Percentiles rank a stretch among this genome's conserved stretches.
Evolutionary conservation across 2,113 vertebrate genomes (phyloP).

Genomic region (Cinclus mexicanus): DNA sequence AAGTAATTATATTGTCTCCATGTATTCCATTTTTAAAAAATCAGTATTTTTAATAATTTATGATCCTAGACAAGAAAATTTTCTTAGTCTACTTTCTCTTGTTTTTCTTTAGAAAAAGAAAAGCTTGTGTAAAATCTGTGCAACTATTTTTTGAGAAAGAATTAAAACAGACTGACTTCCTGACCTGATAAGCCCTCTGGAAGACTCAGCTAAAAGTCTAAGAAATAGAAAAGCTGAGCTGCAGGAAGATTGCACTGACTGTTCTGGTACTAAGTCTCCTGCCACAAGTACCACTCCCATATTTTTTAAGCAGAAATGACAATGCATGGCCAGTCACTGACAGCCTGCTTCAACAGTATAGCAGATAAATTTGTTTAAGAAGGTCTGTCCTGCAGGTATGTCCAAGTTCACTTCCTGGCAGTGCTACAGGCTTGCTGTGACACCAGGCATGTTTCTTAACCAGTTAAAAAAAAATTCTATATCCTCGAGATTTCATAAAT

Average conservation of each 20-base stretch:
- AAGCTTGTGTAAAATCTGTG: background rate
- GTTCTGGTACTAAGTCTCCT: background rate
- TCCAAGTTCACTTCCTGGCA: background rate
- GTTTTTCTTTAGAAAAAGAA: background rate
- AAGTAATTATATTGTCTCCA: background rate
- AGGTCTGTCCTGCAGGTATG: background rate
- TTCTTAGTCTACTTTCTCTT: background rate
- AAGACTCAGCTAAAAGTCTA: background rate
- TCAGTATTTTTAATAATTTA: background rate
- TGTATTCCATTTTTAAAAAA: background rate
- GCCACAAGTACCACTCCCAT: background rate
- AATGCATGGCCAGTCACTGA: background rate
- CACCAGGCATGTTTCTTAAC: background rate
- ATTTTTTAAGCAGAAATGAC: constrained; percentile 13
- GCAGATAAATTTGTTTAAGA: background rate
- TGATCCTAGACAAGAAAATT: background rate
- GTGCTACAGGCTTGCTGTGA: background rate
- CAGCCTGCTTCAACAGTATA: background rate
- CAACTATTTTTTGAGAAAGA: background rate
- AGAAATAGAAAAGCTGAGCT: background rate
- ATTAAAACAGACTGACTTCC: background rate
- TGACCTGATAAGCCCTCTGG: background rate
- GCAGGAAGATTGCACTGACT: background rate
- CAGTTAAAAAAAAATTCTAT: background rate
- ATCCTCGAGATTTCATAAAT: background rate